phyloP scores from a whole-genome alignment of 2,888 invertebrate species.

The Deroplatys truncata region DNA sequence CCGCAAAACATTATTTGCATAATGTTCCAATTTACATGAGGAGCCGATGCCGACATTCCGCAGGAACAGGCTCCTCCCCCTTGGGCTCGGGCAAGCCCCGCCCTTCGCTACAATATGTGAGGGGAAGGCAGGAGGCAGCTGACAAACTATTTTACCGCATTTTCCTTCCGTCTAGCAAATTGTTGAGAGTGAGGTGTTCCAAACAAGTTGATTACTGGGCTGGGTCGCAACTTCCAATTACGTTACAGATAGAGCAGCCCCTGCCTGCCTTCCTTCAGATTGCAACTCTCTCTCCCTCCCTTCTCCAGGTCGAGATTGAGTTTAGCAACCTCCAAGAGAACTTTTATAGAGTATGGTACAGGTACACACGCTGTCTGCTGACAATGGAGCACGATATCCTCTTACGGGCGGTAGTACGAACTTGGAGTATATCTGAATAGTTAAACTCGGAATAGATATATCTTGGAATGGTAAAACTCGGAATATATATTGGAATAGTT shows the following conservation, averaged over 20 bases:
- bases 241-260: slow-evolving; percentile 7
- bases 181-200: slow-evolving; percentile 31
- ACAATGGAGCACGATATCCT: neutral
- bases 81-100: slow-evolving; percentile 3
- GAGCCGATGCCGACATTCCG: slow-evolving; percentile 16
- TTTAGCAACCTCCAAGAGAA: slow-evolving; percentile 19
- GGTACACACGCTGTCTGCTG: neutral
- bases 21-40: slow-evolving; percentile 31
- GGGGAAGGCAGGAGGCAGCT: slow-evolving; percentile 18
- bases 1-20: slow-evolving; percentile 26
- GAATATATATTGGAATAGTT: too few relatives aligned
- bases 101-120: slow-evolving; percentile 3
- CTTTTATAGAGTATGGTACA: slow-evolving; percentile 3
- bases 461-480: too few relatives aligned
- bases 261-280: slow-evolving; percentile 11
- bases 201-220: slow-evolving; percentile 30
- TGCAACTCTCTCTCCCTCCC: slow-evolving; percentile 4
- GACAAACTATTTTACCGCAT: slow-evolving; percentile 33
- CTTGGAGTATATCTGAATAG: neutral
- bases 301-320: slow-evolving; percentile 25
- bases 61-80: slow-evolving; percentile 1
- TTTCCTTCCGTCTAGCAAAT: slow-evolving; percentile 32
- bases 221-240: slow-evolving; percentile 31
- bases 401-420: too few relatives aligned
- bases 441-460: neutral